These are phyloP conservation scores for Enteromius treurensis DNA, from an alignment of 2,797 vertebrate genomes.

Conservation along the genomic window DNA sequence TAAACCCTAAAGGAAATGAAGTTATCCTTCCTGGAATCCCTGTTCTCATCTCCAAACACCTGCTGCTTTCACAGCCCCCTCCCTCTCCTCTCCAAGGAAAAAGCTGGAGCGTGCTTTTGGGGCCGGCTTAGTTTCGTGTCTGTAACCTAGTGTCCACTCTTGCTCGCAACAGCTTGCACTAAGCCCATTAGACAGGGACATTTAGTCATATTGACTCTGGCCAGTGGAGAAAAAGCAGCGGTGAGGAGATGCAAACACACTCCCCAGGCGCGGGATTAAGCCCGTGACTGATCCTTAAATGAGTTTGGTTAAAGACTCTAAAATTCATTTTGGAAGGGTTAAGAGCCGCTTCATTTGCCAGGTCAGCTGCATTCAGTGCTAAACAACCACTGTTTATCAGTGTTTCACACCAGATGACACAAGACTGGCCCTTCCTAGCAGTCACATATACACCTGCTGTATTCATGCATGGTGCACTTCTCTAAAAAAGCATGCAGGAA, in stretches of 20 bases:
- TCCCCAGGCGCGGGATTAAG: slow-evolving; percentile 73
- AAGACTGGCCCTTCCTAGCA: background rate
- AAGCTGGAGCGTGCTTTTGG: slow-evolving; percentile 44
- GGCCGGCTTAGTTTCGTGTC: slow-evolving; percentile 61
- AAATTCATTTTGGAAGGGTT: slow-evolving; percentile 85
- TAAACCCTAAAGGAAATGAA: slow-evolving; percentile 67
- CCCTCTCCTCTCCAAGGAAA: slow-evolving; percentile 67
- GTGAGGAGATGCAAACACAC: slow-evolving; percentile 74
- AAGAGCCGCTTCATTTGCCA: slow-evolving; percentile 76
- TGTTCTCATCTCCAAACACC: slow-evolving; percentile 50
- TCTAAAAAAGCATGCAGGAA: background rate
- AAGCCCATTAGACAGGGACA: slow-evolving; percentile 85
- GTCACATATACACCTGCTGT: background rate
- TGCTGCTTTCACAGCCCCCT: slow-evolving; percentile 59
- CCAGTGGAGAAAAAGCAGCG: slow-evolving; percentile 69
- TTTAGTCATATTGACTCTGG: slow-evolving; percentile 80
- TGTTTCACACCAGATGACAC: background rate
- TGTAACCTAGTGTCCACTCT: slow-evolving; percentile 69
- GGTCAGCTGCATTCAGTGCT: slow-evolving; percentile 69
- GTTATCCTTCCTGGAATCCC: slow-evolving; percentile 64
- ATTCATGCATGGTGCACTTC: background rate
- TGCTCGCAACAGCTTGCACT: slow-evolving; percentile 82
- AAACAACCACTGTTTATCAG: slow-evolving; percentile 29
- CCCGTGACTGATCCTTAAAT: slow-evolving; percentile 83
- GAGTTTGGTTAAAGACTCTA: slow-evolving; percentile 81